Base-by-base conservation (phyloP, 2,113 vertebrate genomes). In the Pantherophis guttatus region DNA sequence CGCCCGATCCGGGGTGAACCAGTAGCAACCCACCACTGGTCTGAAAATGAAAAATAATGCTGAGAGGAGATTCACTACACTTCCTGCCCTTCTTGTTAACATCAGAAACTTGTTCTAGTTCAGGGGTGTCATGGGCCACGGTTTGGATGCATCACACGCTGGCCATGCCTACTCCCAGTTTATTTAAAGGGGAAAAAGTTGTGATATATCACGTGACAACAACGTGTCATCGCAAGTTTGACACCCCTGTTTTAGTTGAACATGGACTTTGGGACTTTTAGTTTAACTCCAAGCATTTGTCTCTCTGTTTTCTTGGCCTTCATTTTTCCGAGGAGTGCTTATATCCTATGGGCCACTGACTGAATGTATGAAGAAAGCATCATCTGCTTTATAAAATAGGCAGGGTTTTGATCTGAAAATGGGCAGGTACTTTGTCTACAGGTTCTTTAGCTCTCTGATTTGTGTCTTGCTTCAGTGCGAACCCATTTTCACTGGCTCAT, bases 401-500 rank as follows among this genome's bases (percentile, higher is more conserved):
- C 58, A 87, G 1, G 0, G 1, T 15, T 94, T 44, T 93, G 17
- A 55, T 86, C 13, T 57, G 75, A 95, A 90, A 94, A 53, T 4
- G 89, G 21, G n/a, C 89, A 58, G 0, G 0, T 55, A 29, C 6
- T 70, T 6, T 92, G 91, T 85, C 29, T 75, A 59, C 0, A 0
- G 10, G n/a, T 6, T 2, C 44, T n/a, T 87, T 8, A 86, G 53
- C 9, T 17, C 81, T 7, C 26, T 88, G 3, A 33, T 94, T 75
- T 87, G 5, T 59, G 19, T 85, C 92, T 93, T 23, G 88, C 44
- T 94, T 94, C 86, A 93, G 24, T 17, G 6, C 65, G 89, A 90
- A 70, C 70, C 26, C 87, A 53, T 91, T 95, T 95, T 1, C 59
- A 33, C 44, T 59, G 95, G 90, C 24, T 93, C 86, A 85, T 75